Percentiles rank a stretch among this genome's conserved stretches.
Conservation (phyloP, 2,888 invertebrate species). For the Chironomus riparius region DNA sequence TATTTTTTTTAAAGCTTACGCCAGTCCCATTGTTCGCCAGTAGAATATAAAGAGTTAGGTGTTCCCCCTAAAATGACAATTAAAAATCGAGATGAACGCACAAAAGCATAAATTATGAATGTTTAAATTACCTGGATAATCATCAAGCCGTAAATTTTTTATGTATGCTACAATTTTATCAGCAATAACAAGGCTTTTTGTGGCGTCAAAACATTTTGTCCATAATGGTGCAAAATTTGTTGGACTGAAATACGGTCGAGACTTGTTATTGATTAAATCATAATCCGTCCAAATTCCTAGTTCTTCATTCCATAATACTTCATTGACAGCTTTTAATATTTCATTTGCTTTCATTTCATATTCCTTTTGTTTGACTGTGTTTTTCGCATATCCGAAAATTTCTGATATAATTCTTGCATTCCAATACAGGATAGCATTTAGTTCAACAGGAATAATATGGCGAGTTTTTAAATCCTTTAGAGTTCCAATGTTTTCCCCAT, state of each 20-base stretch:
- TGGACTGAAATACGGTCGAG: conserved; percentile 66
- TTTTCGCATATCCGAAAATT: conserved; percentile 53
- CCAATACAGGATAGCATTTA: conserved; percentile 79
- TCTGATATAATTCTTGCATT: conserved; percentile 68
- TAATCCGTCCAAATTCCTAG: conserved; percentile 82
- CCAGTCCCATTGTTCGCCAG: conserved; percentile 82
- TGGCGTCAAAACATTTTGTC: conserved; percentile 60
- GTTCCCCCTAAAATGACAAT: conserved; percentile 46
- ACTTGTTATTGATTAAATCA: conserved; percentile 56
- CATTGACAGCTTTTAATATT: conserved; percentile 47
- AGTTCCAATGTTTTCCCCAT: conserved; percentile 58
- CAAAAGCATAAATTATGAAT: no score
- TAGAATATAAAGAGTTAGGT: conserved; percentile 67
- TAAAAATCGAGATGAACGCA: no score
- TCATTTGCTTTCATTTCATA: conserved; percentile 55
- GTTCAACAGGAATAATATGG: conserved; percentile 80
- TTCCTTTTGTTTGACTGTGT: conserved; percentile 49
- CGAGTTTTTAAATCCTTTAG: conserved; percentile 67
- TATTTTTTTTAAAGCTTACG: background rate
- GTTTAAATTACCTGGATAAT: conserved; percentile 47
- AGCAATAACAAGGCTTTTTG: conserved; percentile 50
- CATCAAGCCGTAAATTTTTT: conserved; percentile 51
- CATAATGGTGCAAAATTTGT: conserved; percentile 76
- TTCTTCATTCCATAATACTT: conserved; percentile 79
- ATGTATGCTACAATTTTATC: conserved; percentile 58